Evolutionary conservation across 30 jellyfish, hydroid and myxozoan species (phyloP), one percentile per base, ranked within the genome.

Genomic region (Pseudorhiza aurosa): DNA sequence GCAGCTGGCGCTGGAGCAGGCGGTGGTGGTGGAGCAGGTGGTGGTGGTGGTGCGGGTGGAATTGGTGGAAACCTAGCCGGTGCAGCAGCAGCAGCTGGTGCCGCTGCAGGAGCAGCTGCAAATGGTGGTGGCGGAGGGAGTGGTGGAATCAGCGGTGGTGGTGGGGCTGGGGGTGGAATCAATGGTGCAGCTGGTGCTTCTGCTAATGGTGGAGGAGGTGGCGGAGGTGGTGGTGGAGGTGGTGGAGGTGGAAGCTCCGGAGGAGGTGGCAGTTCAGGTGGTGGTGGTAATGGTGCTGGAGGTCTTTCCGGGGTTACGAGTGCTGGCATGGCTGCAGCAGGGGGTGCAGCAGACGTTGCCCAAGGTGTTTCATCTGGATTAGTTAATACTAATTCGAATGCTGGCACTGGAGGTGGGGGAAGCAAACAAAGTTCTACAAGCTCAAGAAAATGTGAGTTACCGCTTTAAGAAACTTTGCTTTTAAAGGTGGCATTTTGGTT

Each of bases 271-370:
- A 59, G 88, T 10, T 28, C 59, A 32, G 80, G 74, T 36, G 83
- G 80, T 18, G 92, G 93, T 12, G 85, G 93, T 22, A 56, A 67
- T 65, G 96, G 89, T 4, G 96, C 89, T 1, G 89, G 85, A 4
- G 96, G 88, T 0, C 55, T 63, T 15, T 50, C 89, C 22, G 96
- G 96, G 1, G 76, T 35, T 6, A 63, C 86, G 22, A 72, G 90
- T 17, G 89, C 81, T 15, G 90, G 88, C 2, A 42, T 65, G 82
- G 85, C 85, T 10, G 65, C 62, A 26, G 95, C 88, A 2, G 88
- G 88, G 15, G 31, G 68, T 22, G 39, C 78, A 18, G 91, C 91
- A 17, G 95, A 72, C 28, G 95, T 62, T 2, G 83, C 87, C 10
- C 77, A 63, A 71, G 81, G 85, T 25, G 88, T 80, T 1, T 24